phyloP scores from a whole-genome alignment of 2,797 vertebrate species.

The Sebastes steindachneri region DNA sequence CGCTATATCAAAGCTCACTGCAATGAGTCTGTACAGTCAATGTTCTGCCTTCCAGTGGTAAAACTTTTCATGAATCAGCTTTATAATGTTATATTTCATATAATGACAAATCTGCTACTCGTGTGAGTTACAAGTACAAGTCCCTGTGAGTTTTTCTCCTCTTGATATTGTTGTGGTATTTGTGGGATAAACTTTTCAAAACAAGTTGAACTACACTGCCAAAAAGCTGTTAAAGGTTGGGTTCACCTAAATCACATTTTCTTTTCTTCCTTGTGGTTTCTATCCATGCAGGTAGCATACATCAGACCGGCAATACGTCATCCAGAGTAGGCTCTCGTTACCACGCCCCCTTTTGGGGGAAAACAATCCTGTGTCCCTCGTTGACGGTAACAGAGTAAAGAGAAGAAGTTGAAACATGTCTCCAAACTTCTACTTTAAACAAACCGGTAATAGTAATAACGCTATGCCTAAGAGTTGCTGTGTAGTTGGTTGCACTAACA shows the following conservation, averaged over 20 bases:
- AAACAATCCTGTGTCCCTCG: too few species aligned
- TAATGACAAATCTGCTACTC: background rate
- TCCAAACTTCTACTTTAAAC: too few species aligned
- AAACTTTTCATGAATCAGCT: background rate
- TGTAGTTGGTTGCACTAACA: too few species aligned
- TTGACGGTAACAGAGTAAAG: too few species aligned
- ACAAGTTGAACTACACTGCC: background rate
- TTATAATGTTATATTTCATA: background rate
- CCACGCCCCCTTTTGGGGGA: too few species aligned
- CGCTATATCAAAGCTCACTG: background rate
- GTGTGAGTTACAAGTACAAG: background rate
- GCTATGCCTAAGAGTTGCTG: too few species aligned
- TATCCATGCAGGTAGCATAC: background rate
- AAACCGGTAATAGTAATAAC: too few species aligned
- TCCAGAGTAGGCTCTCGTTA: too few species aligned
- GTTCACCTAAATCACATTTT: background rate
- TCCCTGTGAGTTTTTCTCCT: background rate
- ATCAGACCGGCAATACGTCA: too few species aligned
- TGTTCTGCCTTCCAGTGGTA: conserved; percentile 8
- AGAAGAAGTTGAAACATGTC: too few species aligned
- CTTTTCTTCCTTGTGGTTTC: background rate
- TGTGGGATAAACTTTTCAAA: background rate
- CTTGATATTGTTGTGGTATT: background rate
- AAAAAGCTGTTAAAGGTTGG: background rate
- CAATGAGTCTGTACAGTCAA: background rate